Evolutionary conservation across 2,797 vertebrate genomes (phyloP).

Genomic region (Dicrostonyx torquatus): DNA sequence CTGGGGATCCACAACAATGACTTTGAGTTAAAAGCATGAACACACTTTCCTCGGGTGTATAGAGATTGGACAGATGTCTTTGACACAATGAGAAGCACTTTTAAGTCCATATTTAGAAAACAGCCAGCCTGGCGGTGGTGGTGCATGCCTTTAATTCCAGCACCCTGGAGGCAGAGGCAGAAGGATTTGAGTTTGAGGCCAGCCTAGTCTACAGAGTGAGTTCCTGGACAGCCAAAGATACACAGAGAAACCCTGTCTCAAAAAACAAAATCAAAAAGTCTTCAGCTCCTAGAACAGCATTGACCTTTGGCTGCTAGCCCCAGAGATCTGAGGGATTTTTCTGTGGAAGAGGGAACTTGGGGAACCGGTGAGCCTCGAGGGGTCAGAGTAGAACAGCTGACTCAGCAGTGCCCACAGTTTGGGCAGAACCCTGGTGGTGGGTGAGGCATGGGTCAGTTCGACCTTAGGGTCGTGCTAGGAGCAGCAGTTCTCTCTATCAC

Average conservation of each 20-base stretch:
- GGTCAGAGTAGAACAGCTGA: background rate
- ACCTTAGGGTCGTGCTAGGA: no score
- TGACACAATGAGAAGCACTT: background rate
- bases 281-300: background rate
- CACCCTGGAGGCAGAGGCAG: background rate
- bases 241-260: background rate
- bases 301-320: background rate
- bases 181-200: background rate
- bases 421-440: background rate
- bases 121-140: background rate
- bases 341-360: background rate
- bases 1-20: background rate
- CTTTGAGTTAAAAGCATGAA: background rate
- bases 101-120: background rate
- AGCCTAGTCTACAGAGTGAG: background rate
- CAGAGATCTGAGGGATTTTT: background rate
- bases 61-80: background rate
- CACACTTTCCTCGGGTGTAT: background rate
- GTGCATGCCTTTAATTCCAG: background rate
- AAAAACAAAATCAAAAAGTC: background rate
- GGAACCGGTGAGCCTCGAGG: background rate
- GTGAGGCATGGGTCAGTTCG: background rate
- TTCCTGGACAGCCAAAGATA: background rate
- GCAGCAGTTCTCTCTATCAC: no score
- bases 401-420: background rate